Evolutionary conservation across 2,888 invertebrate genomes (phyloP).

Genomic region (Micoletzkya japonica): DNA sequence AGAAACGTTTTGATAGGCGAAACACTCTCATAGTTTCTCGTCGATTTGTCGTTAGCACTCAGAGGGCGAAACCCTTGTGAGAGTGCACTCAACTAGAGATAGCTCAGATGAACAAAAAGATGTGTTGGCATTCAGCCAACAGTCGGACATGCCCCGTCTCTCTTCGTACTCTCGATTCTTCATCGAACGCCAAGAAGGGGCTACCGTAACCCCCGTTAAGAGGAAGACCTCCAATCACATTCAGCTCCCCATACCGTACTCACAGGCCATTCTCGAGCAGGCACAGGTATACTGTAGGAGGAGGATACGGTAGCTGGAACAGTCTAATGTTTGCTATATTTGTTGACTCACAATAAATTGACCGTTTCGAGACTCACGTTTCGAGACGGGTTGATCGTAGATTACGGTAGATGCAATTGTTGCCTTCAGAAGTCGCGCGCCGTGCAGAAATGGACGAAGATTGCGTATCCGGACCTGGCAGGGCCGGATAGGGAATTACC

Average conservation of each 20-base stretch:
- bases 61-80: background rate
- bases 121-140: background rate
- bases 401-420: background rate
- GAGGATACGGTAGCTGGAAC: background rate
- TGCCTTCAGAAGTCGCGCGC: conserved; percentile 39
- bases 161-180: conserved; percentile 40
- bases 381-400: conserved; percentile 3
- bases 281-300: conserved; percentile 2
- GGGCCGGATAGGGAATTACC: conserved; percentile 36
- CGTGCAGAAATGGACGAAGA: conserved; percentile 49
- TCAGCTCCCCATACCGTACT: conserved; percentile 18
- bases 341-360: too few species aligned
- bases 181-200: conserved; percentile 30
- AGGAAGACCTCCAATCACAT: background rate
- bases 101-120: too few species aligned
- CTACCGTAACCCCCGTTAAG: too few species aligned
- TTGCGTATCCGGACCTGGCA: conserved; percentile 49
- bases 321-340: background rate
- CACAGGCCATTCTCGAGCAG: conserved; percentile 26
- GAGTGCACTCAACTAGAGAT: too few species aligned
- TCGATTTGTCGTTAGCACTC: too few species aligned
- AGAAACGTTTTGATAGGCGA: too few species aligned
- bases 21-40: too few species aligned
- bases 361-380: too few species aligned
- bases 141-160: conserved; percentile 31